phyloP scores from a whole-genome alignment of 2,888 invertebrate genomes.

The Pyrgus malvae region DNA sequence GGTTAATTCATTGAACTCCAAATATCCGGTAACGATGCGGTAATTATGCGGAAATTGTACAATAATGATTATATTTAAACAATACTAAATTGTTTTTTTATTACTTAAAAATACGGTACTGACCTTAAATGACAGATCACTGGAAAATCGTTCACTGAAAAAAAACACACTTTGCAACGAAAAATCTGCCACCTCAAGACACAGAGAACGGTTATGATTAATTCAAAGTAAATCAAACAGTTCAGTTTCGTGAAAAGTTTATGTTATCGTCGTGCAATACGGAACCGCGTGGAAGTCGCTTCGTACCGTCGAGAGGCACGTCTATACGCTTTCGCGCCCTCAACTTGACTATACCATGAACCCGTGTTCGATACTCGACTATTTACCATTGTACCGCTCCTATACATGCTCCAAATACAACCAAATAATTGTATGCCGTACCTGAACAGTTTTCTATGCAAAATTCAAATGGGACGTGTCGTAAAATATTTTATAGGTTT shows the following conservation, averaged over 20 bases:
- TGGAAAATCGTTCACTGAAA: constrained; percentile 54
- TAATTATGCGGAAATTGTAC: neutral
- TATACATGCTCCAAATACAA: constrained; percentile 27
- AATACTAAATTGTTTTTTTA: neutral
- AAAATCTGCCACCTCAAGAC: no score
- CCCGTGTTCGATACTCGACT: constrained; percentile 32
- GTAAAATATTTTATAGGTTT: neutral
- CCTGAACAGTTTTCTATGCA: constrained; percentile 6
- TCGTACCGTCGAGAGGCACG: constrained; percentile 50
- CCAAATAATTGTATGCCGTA: constrained; percentile 1
- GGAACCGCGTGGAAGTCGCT: constrained; percentile 53
- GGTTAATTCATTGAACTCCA: constrained; percentile 44
- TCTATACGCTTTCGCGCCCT: constrained; percentile 57
- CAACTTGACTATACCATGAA: constrained; percentile 58
- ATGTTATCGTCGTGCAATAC: constrained; percentile 33
- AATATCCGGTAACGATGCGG: constrained; percentile 31
- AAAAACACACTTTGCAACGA: constrained; percentile 52
- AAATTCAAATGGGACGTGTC: neutral
- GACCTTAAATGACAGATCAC: constrained; percentile 58
- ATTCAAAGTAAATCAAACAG: no score
- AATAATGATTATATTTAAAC: no score
- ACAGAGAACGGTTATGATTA: no score
- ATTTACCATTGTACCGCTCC: constrained; percentile 45
- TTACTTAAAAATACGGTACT: constrained; percentile 42
- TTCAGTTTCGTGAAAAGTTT: constrained; percentile 14